Conservation (phyloP, 2,113 vertebrate species). For the Anarhynchus alexandrinus region DNA sequence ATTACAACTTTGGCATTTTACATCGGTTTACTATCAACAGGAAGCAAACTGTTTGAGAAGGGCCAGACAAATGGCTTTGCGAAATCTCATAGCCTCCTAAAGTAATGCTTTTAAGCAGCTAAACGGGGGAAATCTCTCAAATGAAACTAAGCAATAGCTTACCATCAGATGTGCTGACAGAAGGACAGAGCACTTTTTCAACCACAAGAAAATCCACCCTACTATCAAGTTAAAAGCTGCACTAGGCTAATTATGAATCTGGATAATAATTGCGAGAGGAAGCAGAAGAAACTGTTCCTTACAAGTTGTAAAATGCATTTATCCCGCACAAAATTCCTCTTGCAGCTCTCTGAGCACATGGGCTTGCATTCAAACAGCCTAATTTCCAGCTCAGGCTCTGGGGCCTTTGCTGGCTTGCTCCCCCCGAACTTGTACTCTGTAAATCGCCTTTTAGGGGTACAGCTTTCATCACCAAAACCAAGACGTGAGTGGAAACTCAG, state of each 20-base stretch:
- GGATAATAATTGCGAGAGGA: not conserved
- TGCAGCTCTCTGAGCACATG: not conserved
- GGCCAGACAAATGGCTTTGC: constrained; percentile 34
- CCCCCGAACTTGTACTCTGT: not conserved
- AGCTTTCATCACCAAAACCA: not conserved
- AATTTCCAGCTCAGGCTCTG: not conserved
- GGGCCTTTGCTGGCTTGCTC: not conserved
- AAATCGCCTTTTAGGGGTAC: not conserved
- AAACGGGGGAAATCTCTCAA: constrained; percentile 20
- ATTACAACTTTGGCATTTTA: constrained; percentile 25
- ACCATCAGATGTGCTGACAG: not conserved
- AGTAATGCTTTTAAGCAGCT: constrained; percentile 49
- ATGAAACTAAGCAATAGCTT: not conserved
- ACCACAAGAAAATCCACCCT: not conserved
- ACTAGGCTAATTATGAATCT: not conserved
- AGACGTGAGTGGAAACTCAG: not conserved
- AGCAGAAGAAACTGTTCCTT: not conserved
- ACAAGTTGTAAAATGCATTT: not conserved
- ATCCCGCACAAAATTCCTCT: not conserved
- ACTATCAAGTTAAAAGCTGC: not conserved
- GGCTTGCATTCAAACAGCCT: not conserved
- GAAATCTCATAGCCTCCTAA: constrained; percentile 29
- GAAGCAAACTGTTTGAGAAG: constrained; percentile 56
- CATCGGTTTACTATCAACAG: constrained; percentile 12
- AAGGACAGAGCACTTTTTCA: not conserved